phyloP scores from a whole-genome alignment of 2,797 vertebrate genomes.

The Danio tinwini region DNA sequence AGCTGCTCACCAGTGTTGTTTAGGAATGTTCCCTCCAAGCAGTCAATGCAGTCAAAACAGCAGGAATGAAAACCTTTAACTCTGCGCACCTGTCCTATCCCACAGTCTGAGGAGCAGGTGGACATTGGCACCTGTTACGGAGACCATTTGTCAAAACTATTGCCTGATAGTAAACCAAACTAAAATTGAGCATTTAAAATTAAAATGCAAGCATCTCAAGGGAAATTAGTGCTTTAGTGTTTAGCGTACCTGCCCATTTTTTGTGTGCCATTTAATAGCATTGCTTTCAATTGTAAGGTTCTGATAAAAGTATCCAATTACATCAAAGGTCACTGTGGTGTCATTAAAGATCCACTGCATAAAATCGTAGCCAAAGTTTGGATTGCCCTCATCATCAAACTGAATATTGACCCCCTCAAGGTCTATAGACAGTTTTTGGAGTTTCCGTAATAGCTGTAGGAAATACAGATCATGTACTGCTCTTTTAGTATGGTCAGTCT shows the following conservation, averaged over 20 bases:
- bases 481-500: background rate
- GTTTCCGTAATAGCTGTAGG: conserved; percentile 80
- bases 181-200: background rate
- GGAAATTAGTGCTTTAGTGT: background rate
- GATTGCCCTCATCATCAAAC: conserved; percentile 80
- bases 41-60: conserved; percentile 91
- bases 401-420: conserved; percentile 66
- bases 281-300: conserved; percentile 64
- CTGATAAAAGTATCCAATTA: conserved; percentile 72
- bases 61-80: conserved; percentile 91
- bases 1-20: conserved; percentile 72
- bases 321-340: conserved; percentile 32
- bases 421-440: conserved; percentile 75
- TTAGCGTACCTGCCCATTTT: conserved; percentile 62
- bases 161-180: background rate
- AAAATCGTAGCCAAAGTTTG: conserved; percentile 77
- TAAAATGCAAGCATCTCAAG: background rate
- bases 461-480: conserved; percentile 5
- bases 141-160: background rate
- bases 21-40: conserved; percentile 82
- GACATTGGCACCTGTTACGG: conserved; percentile 81
- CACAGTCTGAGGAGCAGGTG: conserved; percentile 82
- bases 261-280: conserved; percentile 75
- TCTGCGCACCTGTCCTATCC: conserved; percentile 79
- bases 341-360: conserved; percentile 81